Evolutionary conservation across 1,140 invertebrate species (phyloP).

Genomic region (Acromyrmex heyeri): DNA sequence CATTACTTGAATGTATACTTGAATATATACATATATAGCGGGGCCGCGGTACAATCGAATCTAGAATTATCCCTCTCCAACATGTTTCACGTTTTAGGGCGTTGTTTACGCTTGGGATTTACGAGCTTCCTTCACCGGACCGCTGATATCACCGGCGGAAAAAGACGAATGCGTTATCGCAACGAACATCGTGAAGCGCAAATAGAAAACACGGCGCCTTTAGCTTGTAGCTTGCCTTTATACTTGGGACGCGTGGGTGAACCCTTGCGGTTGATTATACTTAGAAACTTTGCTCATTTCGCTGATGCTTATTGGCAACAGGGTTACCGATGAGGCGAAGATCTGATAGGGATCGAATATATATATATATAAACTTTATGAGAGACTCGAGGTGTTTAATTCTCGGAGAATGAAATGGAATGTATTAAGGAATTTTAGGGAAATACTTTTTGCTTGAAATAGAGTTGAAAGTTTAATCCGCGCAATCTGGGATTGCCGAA

Average conservation of each 20-base stretch:
- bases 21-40: neutral
- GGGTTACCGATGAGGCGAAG: neutral
- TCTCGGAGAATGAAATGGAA: neutral
- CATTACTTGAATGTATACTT: neutral
- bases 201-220: constrained; percentile 18
- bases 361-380: neutral
- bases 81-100: constrained; percentile 37
- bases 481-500: constrained; percentile 6
- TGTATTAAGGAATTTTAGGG: neutral
- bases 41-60: constrained; percentile 43
- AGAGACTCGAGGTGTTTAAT: neutral
- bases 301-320: constrained; percentile 26
- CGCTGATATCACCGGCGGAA: constrained; percentile 49
- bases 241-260: neutral
- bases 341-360: neutral
- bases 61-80: constrained; percentile 50
- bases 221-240: neutral
- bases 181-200: neutral
- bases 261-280: neutral
- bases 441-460: neutral
- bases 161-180: constrained; percentile 41
- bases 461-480: constrained; percentile 18
- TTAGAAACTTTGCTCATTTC: neutral
- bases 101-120: constrained; percentile 57
- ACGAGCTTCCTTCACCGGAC: constrained; percentile 34